Conservation (phyloP, 2,113 vertebrate genomes). For the Cheirogaleus medius region DNA sequence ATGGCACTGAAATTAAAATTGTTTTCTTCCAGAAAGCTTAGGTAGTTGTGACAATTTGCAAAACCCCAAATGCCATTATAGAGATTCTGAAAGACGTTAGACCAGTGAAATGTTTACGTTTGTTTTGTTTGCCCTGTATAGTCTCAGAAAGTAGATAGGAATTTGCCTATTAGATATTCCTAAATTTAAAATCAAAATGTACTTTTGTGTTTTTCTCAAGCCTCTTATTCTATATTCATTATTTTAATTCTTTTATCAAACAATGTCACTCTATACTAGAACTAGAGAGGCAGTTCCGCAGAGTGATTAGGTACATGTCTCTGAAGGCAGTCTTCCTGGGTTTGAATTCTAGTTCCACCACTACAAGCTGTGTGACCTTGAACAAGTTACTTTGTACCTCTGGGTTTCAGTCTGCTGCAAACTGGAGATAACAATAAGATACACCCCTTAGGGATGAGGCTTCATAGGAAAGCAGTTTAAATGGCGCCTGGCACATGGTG, state of each 20-base stretch:
- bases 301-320: neutral
- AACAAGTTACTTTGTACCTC: neutral
- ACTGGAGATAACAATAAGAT: neutral
- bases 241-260: neutral
- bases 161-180: neutral
- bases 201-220: neutral
- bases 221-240: neutral
- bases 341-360: neutral
- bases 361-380: neutral
- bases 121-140: neutral
- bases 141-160: neutral
- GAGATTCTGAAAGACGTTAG: neutral
- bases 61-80: neutral
- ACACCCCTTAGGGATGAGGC: neutral
- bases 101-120: neutral
- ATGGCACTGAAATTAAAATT: neutral
- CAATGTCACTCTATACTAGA: neutral
- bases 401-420: neutral
- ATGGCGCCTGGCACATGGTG: neutral
- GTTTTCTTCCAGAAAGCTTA: conserved; percentile 16
- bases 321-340: neutral
- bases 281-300: neutral
- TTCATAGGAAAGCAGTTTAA: neutral
- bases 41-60: neutral
- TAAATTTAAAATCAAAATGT: neutral